Conservation (phyloP, 2,888 invertebrate genomes). For the Ariolimax columbianus region DNA sequence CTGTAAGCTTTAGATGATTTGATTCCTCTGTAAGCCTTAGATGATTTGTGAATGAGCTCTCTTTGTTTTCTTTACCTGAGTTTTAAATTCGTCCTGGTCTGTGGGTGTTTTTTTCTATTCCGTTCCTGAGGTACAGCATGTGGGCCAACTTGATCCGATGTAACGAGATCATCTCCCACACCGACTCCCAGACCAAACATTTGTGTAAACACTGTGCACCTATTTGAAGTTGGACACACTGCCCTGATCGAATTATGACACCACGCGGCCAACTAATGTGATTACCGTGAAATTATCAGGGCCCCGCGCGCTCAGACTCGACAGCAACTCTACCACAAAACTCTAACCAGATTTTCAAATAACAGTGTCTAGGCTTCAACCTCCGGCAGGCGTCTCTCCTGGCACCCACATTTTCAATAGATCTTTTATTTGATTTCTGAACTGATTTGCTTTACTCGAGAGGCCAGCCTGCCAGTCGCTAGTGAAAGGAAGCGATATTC, state of each 20-base stretch:
- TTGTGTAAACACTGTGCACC: neutral
- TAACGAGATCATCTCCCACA: neutral
- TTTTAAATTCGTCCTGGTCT: too few species aligned
- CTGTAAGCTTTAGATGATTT: too few species aligned
- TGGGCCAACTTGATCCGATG: too few species aligned
- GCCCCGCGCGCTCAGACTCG: neutral
- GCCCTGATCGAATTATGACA: neutral
- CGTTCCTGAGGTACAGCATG: too few species aligned
- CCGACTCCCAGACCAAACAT: neutral
- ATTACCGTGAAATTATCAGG: neutral
- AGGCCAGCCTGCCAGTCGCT: neutral
- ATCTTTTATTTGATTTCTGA: neutral
- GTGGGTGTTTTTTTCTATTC: too few species aligned
- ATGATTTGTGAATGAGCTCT: too few species aligned
- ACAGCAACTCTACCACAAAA: neutral
- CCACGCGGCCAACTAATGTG: neutral
- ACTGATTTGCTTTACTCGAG: neutral
- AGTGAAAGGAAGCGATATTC: slow-evolving; percentile 27
- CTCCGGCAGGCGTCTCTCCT: neutral
- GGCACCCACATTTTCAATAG: neutral
- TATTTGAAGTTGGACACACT: neutral
- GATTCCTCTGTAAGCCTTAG: too few species aligned
- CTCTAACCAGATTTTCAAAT: slow-evolving; percentile 7
- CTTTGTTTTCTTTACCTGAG: too few species aligned
- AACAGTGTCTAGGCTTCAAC: neutral